Evolutionary conservation across 2,888 invertebrate genomes (phyloP).

Genomic region (Eurytoma californica): DNA sequence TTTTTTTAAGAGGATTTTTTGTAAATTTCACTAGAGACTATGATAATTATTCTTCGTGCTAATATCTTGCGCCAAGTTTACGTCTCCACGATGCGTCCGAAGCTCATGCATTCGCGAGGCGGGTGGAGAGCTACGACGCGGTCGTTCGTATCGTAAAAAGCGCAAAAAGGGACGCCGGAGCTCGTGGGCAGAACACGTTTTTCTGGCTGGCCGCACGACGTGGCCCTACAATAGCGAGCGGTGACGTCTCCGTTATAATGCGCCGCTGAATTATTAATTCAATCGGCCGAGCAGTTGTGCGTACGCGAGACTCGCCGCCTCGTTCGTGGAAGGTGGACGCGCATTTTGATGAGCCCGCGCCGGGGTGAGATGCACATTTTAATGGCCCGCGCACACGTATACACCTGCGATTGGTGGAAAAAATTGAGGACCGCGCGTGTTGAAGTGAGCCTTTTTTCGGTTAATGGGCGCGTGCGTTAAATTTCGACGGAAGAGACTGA

Average conservation of each 20-base stretch:
- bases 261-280: conserved; percentile 43
- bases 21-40: too few species aligned
- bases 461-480: not conserved
- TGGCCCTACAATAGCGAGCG: conserved; percentile 28
- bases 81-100: too few species aligned
- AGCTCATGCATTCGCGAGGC: too few species aligned
- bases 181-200: conserved; percentile 49
- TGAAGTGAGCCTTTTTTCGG: not conserved
- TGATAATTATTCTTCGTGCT: too few species aligned
- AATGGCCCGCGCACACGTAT: not conserved
- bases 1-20: too few species aligned
- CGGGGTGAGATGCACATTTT: too few species aligned
- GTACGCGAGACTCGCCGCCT: not conserved
- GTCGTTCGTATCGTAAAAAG: not conserved
- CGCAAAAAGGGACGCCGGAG: conserved; percentile 3
- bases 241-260: conserved; percentile 18
- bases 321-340: not conserved
- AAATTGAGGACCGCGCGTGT: not conserved
- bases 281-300: conserved; percentile 16
- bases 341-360: not conserved
- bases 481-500: not conserved
- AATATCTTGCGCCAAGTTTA: too few species aligned
- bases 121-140: too few species aligned
- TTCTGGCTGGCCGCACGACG: not conserved
- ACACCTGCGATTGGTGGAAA: conserved; percentile 4